A percentile compares a stretch with the other conserved stretches of the same genome.
Conservation (phyloP, 2,113 vertebrate species). For the Actinemys pallida region DNA sequence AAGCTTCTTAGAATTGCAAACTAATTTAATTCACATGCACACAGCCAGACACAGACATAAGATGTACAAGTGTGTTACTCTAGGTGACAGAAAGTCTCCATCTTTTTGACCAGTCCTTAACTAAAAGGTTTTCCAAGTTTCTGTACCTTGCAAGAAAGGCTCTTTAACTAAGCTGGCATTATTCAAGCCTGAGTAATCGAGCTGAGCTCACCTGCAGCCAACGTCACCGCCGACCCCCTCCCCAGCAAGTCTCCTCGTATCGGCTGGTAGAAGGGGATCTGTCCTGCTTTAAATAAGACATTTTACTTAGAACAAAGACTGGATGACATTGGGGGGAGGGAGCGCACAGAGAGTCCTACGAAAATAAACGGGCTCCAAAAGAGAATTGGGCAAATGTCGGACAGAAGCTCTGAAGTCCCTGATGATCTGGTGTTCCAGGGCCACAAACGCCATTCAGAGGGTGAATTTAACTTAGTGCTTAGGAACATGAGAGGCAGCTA, state of each 20-base stretch:
- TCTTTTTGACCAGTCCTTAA: constrained; percentile 21
- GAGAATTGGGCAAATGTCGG: not conserved
- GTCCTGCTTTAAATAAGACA: not conserved
- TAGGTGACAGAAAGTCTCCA: constrained; percentile 34
- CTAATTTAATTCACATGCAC: constrained; percentile 6
- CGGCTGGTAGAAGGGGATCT: not conserved
- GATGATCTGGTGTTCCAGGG: rapidly evolving
- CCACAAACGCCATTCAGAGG: not conserved
- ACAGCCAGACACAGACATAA: rapidly evolving
- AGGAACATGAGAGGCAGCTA: no score
- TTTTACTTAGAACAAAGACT: rapidly evolving
- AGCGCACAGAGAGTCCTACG: not conserved
- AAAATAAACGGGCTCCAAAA: rapidly evolving
- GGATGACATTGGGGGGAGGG: not conserved
- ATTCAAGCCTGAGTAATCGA: not conserved
- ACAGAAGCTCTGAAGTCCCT: not conserved
- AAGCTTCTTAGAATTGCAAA: constrained; percentile 54
- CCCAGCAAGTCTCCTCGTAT: not conserved
- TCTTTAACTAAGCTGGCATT: constrained; percentile 49
- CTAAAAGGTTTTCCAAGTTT: constrained; percentile 37
- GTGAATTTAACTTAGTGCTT: not conserved
- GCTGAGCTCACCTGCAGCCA: not conserved
- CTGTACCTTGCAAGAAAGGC: constrained; percentile 18
- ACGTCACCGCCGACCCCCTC: not conserved
- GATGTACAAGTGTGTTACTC: constrained; percentile 37